Evolutionary conservation across 2,113 vertebrate species (phyloP).

Genomic region (Dipodomys spectabilis): DNA sequence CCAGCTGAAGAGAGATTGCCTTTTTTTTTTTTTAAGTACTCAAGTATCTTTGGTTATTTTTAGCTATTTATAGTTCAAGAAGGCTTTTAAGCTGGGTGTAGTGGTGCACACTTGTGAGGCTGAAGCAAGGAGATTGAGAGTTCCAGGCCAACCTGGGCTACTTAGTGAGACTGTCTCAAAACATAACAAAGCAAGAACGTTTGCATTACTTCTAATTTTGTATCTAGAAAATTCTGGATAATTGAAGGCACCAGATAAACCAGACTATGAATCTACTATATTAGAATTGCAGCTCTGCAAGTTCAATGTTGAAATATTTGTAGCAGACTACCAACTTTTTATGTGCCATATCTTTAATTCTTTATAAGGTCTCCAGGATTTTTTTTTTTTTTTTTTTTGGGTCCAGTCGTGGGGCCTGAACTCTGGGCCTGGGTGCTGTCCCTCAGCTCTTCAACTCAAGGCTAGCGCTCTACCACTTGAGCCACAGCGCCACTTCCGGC

Average conservation of each 20-base stretch:
- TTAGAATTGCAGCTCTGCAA: constrained; percentile 57
- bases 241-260: constrained; percentile 40
- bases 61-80: constrained; percentile 56
- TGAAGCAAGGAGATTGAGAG: no score
- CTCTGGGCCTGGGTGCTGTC: no score
- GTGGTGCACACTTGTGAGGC: not conserved
- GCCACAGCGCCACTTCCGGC: no score
- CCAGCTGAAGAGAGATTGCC: not conserved
- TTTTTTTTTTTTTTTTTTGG: no score
- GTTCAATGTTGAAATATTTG: constrained; percentile 46
- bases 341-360: constrained; percentile 6
- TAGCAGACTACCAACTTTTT: constrained; percentile 57
- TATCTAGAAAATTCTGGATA: constrained; percentile 33
- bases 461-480: no score
- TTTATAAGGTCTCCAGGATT: not conserved
- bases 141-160: not conserved
- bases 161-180: not conserved
- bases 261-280: not conserved
- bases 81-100: constrained; percentile 22
- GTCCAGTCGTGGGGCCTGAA: no score
- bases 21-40: not conserved
- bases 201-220: constrained; percentile 56
- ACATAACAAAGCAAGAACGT: not conserved
- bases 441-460: no score
- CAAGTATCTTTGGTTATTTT: constrained; percentile 44